Base-by-base conservation (phyloP, 1,140 invertebrate species). In the Drosophila malerkotliana region DNA sequence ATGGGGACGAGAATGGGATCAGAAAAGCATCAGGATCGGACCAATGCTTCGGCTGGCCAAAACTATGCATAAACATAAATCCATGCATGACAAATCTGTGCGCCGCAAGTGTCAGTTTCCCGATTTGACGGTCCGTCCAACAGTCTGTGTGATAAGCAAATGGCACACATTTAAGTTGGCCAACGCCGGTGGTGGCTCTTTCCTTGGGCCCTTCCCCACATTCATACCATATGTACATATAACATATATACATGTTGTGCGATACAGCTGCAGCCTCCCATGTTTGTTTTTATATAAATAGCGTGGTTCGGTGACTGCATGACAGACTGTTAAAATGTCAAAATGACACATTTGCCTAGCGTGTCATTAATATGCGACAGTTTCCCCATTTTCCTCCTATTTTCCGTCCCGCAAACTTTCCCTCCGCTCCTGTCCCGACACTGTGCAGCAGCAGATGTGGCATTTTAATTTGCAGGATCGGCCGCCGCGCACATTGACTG, bases 291-390 rank as follows among this genome's bases (percentile, higher is more conserved):
- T 72, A 60, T 88, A 81, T 74, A 85, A 81, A 87, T 88, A 71
- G 72, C 77, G 84, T 83, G 83, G 83, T 89, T 88, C 66, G 76
- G 79, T 73, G 83, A 88, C 75, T 88, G 83, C 79, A 88, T 88
- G 83, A 88, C 83, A 88, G 83, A 88, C 83, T 88, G 83, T 88
- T 88, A 83, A 88, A 88, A 88, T 83, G 83, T 88, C 83, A 88
- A 88, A 87, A 88, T 88, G 83, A 88, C 83, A 88, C 79, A 88
- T 88, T 88, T 88, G 83, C 83, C 83, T 88, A 88, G 84, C 79
- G 79, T 88, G 84, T 88, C 83, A 87, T 87, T 87, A 87, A 87
- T 87, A 88, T 88, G 83, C 83, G 75, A 88, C 83, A 88, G 82
- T 67, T 72, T 75, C 5, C 21, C 34, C 34, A 18, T 37, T 32